phyloP scores from a whole-genome alignment of 35 echinoderm and acorn worm genomes.

The Chiridota heheva region DNA sequence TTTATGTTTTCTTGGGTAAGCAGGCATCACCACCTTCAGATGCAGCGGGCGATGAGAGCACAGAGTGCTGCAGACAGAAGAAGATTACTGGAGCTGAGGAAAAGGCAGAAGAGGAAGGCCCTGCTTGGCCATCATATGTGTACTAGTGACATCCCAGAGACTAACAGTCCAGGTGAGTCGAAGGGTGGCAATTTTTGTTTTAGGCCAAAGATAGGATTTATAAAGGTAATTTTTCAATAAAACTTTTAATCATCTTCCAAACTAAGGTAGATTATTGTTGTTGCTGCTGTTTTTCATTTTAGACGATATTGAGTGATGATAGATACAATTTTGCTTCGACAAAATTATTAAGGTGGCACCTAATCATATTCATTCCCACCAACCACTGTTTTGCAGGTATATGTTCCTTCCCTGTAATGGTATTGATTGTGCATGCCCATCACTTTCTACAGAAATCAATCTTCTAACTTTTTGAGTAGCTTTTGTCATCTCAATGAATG shows the following conservation, averaged over 20 bases:
- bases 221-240: neutral
- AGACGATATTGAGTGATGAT: neutral
- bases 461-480: too few relatives aligned
- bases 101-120: conserved; percentile 66
- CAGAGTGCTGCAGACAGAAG: conserved; percentile 71
- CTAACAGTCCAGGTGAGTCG: too few relatives aligned
- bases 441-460: too few relatives aligned
- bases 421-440: too few relatives aligned
- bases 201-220: neutral
- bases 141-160: neutral
- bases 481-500: too few relatives aligned
- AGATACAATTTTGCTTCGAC: neutral
- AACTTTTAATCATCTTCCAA: neutral
- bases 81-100: conserved; percentile 63
- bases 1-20: neutral
- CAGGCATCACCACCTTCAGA: conserved; percentile 70
- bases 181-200: neutral
- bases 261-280: neutral
- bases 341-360: neutral
- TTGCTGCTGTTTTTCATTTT: neutral
- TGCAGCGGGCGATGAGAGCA: conserved; percentile 63
- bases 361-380: neutral
- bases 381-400: too few relatives aligned
- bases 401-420: too few relatives aligned
- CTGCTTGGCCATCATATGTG: conserved; percentile 73